Base-by-base conservation (phyloP, 92 coral and sea anemone species). In the Epizoanthus ramosus region DNA sequence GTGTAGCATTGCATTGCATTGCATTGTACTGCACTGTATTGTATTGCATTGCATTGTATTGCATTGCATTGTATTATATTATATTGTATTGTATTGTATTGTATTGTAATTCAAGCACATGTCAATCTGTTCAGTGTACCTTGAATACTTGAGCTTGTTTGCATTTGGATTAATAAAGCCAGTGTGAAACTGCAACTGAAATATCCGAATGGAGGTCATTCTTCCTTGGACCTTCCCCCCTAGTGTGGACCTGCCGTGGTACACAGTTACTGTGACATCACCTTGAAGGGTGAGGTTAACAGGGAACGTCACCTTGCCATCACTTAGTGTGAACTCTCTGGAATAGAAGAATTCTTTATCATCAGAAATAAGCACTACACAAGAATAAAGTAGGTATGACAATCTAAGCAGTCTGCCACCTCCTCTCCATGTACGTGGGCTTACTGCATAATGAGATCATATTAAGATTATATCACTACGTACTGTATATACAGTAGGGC, bases 201-300 rank as follows among this genome's bases (percentile, higher is more conserved):
- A 97, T 71, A 97, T 87, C 61, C 95, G 87, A 80, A 97, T 92
- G 9, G 99, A 97, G 1, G 99, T 95, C 80, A 97, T 93, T 87
- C 95, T 92, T 2, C 99, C 99, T 74, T 97, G 99, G 17, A 97
- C 99, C 58, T 97, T 97, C 0, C 99, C 99, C 14, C 99, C 99
- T 9, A 97, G 95, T 3, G 99, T 97, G 6, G 99, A 92, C 47
- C 99, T 89, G 3, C 93, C 99, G 25, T 97, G 99, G 84, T 97
- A 97, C 43, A 94, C 98, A 22, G 92, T 91, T 53, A 97, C 68
- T 0, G 97, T 94, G 8, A 97, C 97, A 70, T 97, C 99, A 47
- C 99, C 99, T 73, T 94, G 98, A 6, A 97, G 80, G 64, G 98
- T 95, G 66, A 97, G 84, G 67, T 95, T 94, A 24, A 97, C 92